A percentile compares a stretch with the other conserved stretches of the same genome.
These are phyloP conservation scores for Pocillopora damicornis DNA, from an alignment of 64 coral and sea anemone species.

Conservation along the genomic window DNA sequence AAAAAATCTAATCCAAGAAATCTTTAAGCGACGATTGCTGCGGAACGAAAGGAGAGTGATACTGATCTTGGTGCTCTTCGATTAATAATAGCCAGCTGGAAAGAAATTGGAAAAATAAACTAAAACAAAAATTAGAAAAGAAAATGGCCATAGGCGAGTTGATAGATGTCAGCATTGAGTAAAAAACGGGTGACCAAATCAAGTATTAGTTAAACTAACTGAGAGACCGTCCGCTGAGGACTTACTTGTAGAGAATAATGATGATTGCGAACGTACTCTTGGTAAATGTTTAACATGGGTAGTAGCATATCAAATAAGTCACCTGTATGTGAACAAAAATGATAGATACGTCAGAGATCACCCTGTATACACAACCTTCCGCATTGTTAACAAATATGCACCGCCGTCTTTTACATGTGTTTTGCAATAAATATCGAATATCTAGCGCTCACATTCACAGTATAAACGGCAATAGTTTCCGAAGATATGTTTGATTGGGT, in stretches of 20 bases:
- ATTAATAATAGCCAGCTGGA: no score
- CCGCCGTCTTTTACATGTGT: neutral
- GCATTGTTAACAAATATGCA: neutral
- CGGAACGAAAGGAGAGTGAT: no score
- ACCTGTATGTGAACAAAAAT: conserved; percentile 38
- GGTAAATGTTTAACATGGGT: conserved; percentile 95
- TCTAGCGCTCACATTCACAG: neutral
- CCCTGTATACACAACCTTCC: neutral
- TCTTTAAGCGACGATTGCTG: no score
- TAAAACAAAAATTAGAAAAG: no score
- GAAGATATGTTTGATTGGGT: no score
- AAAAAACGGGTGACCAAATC: no score
- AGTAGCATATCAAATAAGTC: conserved; percentile 96
- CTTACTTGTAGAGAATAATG: conserved; percentile 89
- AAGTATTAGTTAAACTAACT: neutral
- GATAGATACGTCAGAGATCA: neutral
- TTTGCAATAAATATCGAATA: neutral
- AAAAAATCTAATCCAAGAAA: no score
- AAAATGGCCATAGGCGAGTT: no score
- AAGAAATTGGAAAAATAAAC: no score
- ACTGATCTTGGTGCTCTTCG: no score
- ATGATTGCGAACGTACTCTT: conserved; percentile 95
- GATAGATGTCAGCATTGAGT: no score
- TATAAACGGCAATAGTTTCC: neutral
- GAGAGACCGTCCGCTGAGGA: neutral